A percentile compares a stretch with the other conserved stretches of the same genome.
Conservation (phyloP, 2,113 vertebrate species). For the Myotis lucifugus region DNA sequence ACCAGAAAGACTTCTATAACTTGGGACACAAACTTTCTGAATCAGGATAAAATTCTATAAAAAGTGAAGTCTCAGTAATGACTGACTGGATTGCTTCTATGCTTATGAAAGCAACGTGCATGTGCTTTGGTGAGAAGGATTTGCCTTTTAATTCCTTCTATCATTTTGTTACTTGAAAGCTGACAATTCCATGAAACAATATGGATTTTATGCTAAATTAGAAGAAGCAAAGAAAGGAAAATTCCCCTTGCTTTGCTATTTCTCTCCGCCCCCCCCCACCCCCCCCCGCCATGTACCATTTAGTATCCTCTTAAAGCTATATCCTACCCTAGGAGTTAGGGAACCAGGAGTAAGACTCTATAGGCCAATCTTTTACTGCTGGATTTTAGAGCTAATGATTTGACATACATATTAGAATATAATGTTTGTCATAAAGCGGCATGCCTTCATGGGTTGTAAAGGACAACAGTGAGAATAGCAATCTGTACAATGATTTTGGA, state of each 20-base stretch:
- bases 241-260: not conserved
- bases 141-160: not conserved
- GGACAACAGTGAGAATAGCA: not conserved
- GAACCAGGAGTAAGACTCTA: not conserved
- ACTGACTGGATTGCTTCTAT: not conserved
- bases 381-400: not conserved
- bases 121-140: not conserved
- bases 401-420: not conserved
- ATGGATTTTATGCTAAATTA: not conserved
- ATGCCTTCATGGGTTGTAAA: not conserved
- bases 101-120: not conserved
- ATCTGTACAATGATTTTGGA: not conserved
- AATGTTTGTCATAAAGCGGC: not conserved
- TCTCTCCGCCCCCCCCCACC: rapidly evolving
- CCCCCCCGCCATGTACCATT: rapidly evolving
- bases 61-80: not conserved
- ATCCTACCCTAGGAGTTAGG: not conserved
- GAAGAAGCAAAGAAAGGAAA: not conserved
- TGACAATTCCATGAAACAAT: not conserved
- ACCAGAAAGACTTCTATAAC: not conserved
- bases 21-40: not conserved
- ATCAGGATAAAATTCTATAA: not conserved
- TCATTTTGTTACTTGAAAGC: not conserved
- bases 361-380: not conserved
- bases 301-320: not conserved